These are phyloP conservation scores for Heliopora coerulea DNA, from an alignment of 92 coral and sea anemone genomes.

Conservation along the genomic window DNA sequence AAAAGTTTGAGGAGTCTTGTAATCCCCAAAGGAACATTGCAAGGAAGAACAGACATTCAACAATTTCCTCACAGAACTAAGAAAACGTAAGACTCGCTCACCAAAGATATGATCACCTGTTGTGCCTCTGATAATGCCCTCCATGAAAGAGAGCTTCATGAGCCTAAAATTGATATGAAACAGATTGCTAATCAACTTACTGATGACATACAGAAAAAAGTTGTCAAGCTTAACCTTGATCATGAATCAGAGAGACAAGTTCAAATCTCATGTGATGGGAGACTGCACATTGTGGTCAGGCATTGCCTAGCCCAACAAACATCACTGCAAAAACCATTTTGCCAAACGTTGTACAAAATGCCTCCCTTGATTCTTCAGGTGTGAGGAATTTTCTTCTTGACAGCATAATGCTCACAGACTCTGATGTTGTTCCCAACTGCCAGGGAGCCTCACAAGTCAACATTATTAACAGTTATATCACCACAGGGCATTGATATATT, in stretches of 20 bases:
- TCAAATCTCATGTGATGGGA: background rate
- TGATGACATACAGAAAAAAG: conserved; percentile 21
- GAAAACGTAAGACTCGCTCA: conserved; percentile 51
- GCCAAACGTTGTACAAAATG: conserved; percentile 37
- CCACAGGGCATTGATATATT: conserved; percentile 38
- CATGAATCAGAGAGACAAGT: background rate
- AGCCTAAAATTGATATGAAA: conserved; percentile 37
- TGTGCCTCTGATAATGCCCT: conserved; percentile 41
- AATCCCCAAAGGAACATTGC: conserved; percentile 58
- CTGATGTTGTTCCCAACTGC: conserved; percentile 4
- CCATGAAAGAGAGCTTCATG: conserved; percentile 40
- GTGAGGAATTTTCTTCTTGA: background rate
- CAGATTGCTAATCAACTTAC: conserved; percentile 49
- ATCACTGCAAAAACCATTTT: conserved; percentile 46
- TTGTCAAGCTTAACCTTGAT: background rate
- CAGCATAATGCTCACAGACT: background rate
- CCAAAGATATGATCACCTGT: conserved; percentile 42
- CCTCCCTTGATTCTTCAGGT: conserved; percentile 19
- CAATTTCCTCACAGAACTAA: conserved; percentile 50
- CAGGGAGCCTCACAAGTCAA: conserved; percentile 10
- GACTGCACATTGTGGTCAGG: conserved; percentile 51
- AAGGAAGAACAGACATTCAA: conserved; percentile 43
- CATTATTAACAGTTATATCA: conserved; percentile 1
- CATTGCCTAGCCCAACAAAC: conserved; percentile 26
- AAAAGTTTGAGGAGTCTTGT: conserved; percentile 50